Base-by-base conservation (phyloP, 1,140 invertebrate genomes). In the Drosophila arizonae region DNA sequence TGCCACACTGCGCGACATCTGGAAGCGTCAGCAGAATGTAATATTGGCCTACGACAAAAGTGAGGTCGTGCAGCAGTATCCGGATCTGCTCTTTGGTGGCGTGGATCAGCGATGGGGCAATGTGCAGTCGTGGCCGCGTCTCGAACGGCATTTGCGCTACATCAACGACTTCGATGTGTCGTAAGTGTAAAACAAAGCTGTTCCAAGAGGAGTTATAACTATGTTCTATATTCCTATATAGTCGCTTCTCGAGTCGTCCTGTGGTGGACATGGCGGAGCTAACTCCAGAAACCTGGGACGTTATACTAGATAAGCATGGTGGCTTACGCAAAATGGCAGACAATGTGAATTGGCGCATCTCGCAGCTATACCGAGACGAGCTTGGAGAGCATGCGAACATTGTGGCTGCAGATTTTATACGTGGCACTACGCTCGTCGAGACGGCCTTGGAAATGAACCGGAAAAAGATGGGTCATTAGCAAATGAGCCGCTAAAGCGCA, bases 261-360 rank as follows among this genome's bases (percentile, higher is more conserved):
- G 92, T 94, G 79, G 93, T 94, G 9, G 94, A 94, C 30, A 95
- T 95, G 94, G 94, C 94, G 0, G 93, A 95, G 84, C 76, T 95
- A 5, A 95, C 95, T 1, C 94, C 94, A 1, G 92, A 91, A 26
- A 80, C 93, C 0, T 86, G 91, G 66, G 93, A 93, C 58, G 92
- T 94, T 2, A 90, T 94, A 5, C 77, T 92, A 5, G 93, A 95
- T 69, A 82, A 92, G 36, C 85, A 93, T 8, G 93, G 93, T 11
- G 93, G 93, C 6, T 86, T 95, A 6, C 87, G 93, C 9, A 90
- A 92, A 77, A 93, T 94, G 93, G 94, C 95, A 13, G 92, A 94
- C 48, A 78, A 81, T 13, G 92, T 94, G 4, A 95, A 95, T 81
- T 88, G 91, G 21, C 92, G 94, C 11, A 91, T 94, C 4, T 94